Percentiles rank a stretch among this genome's conserved stretches.
phyloP scores from a whole-genome alignment of 2,888 invertebrate species.

The Podabrus alpinus region DNA sequence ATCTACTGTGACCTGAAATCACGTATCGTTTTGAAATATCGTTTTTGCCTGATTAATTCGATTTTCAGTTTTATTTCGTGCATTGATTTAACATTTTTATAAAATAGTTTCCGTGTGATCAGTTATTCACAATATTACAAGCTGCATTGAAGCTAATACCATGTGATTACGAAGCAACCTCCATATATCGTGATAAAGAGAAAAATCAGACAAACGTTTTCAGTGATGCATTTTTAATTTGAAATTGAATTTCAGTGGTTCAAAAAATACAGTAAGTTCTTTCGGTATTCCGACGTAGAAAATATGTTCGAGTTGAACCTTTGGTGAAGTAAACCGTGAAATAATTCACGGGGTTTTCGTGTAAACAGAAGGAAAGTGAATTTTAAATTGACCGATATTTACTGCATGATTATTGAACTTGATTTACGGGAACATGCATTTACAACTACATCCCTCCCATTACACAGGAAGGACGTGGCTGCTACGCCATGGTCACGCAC shows the following conservation, averaged over 20 bases:
- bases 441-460: slow-evolving; percentile 19
- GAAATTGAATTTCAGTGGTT: not conserved
- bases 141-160: not conserved
- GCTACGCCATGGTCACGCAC: slow-evolving; percentile 30
- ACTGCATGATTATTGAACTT: slow-evolving; percentile 20
- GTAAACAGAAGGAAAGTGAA: slow-evolving; percentile 1
- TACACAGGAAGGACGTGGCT: slow-evolving; percentile 29
- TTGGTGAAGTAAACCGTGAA: not conserved
- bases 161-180: not conserved
- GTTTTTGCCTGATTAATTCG: no score
- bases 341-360: not conserved
- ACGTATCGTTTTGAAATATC: no score
- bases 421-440: slow-evolving; percentile 26
- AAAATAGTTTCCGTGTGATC: not conserved
- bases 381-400: slow-evolving; percentile 20
- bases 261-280: not conserved
- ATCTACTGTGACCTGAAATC: no score
- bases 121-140: not conserved
- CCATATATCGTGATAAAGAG: not conserved
- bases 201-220: not conserved
- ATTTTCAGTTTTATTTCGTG: not conserved
- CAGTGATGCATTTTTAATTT: not conserved
- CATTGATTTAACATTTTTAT: not conserved
- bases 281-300: not conserved
- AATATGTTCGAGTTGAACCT: not conserved